Conservation (phyloP, 2,888 invertebrate genomes). For the Rhagonycha lutea region DNA sequence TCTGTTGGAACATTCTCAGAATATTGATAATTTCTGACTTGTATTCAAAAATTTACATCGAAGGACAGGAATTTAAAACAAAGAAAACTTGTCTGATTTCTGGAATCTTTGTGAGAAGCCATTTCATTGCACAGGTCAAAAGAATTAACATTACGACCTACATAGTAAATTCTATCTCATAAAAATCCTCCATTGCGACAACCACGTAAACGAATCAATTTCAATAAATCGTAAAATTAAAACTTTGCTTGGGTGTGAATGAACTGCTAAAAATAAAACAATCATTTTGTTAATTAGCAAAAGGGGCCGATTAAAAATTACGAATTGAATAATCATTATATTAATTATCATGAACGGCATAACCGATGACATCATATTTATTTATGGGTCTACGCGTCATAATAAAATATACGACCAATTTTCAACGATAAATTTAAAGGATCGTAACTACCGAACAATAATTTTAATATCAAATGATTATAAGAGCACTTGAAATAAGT, state of each 20-base stretch:
- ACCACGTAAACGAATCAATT: not conserved
- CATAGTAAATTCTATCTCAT: not conserved
- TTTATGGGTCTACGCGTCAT: not conserved
- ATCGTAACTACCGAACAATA: not conserved
- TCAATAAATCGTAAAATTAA: not conserved
- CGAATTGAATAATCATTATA: not conserved
- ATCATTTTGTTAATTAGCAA: not conserved
- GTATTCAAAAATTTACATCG: not conserved
- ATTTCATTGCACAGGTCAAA: not conserved
- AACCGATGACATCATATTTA: constrained; percentile 10
- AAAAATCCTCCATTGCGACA: not conserved
- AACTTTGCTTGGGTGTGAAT: not conserved
- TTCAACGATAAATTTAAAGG: not conserved
- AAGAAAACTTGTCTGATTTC: not conserved
- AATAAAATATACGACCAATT: not conserved
- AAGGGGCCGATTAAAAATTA: constrained; percentile 1
- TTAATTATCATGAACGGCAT: constrained; percentile 4
- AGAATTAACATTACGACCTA: not conserved
- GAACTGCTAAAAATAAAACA: not conserved
- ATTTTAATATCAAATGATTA: not conserved
- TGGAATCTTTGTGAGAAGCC: not conserved
- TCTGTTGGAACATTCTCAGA: too few species aligned
- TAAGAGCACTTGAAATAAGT: not conserved
- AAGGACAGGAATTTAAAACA: not conserved
- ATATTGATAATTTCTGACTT: too few species aligned